phyloP scores from a whole-genome alignment of 2,113 vertebrate species.

The Megalops atlanticus region DNA sequence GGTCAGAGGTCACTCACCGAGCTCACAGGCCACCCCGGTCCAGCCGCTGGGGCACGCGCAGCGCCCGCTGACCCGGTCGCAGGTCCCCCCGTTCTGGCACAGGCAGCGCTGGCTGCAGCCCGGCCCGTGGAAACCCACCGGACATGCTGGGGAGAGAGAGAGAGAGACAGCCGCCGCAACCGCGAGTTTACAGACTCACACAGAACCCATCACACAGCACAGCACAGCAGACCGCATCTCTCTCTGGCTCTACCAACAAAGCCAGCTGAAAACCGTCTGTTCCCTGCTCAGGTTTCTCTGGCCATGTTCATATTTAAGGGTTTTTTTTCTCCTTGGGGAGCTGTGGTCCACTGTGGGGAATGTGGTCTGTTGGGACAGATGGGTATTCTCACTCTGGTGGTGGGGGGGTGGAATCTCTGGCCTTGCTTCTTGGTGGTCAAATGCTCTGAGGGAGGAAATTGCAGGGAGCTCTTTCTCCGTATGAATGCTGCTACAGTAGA shows the following conservation, averaged over 20 bases:
- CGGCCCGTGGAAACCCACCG: conserved; percentile 53
- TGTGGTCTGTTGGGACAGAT: not conserved
- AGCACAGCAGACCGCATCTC: not conserved
- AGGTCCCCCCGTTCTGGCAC: conserved; percentile 44
- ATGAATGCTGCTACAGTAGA: not conserved
- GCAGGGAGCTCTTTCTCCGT: not conserved
- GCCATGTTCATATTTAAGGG: not conserved
- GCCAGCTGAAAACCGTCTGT: not conserved
- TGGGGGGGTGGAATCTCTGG: not conserved
- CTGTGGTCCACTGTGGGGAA: not conserved
- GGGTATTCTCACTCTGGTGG: not conserved
- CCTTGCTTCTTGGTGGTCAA: not conserved
- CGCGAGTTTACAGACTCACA: not conserved
- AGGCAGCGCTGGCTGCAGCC: conserved; percentile 54
- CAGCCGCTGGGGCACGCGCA: conserved; percentile 56
- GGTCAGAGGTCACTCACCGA: conserved; percentile 49
- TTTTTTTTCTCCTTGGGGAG: too few relatives aligned
- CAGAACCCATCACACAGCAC: not conserved
- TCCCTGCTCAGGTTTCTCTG: not conserved
- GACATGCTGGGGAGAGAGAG: conserved; percentile 72
- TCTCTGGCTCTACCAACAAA: too few relatives aligned
- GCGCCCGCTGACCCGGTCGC: conserved; percentile 40
- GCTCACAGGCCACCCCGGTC: conserved; percentile 51
- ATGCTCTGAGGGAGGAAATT: not conserved
- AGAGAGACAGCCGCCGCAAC: conserved; percentile 3